Evolutionary conservation across 2,888 invertebrate genomes (phyloP).

Genomic region (Catonia carolina): DNA sequence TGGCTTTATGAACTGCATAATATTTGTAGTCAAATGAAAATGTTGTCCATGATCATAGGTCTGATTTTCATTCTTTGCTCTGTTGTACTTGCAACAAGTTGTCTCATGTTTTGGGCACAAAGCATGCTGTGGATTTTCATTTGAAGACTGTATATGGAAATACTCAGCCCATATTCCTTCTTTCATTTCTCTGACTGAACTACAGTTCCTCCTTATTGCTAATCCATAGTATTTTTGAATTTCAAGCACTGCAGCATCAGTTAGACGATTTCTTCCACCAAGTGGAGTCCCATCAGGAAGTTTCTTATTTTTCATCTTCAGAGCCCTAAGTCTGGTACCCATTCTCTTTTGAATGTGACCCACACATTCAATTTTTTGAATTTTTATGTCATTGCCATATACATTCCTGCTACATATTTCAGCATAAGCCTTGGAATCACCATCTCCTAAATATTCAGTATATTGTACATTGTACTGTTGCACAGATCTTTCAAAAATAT

Average conservation of each 20-base stretch:
- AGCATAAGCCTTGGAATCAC: slow-evolving; percentile 10
- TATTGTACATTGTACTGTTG: slow-evolving; percentile 7
- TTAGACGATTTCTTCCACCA: slow-evolving; percentile 12
- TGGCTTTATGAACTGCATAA: too few species aligned
- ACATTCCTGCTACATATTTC: background rate
- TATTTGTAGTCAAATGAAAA: too few species aligned
- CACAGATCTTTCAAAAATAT: slow-evolving; percentile 20
- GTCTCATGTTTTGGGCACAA: too few species aligned
- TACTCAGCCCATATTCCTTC: too few species aligned
- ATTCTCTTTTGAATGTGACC: slow-evolving; percentile 27
- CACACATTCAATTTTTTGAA: slow-evolving; percentile 23
- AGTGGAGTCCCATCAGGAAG: slow-evolving; percentile 2
- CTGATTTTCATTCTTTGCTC: too few species aligned
- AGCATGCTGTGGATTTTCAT: too few species aligned
- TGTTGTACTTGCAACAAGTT: too few species aligned
- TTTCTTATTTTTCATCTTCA: background rate
- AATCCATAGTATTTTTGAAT: background rate
- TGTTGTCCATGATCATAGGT: too few species aligned
- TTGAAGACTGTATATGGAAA: too few species aligned
- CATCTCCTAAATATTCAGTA: slow-evolving; percentile 22
- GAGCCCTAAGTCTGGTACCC: slow-evolving; percentile 19
- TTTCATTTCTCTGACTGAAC: too few species aligned
- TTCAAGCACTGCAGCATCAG: background rate
- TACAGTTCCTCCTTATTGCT: too few species aligned
- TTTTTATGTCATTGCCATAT: slow-evolving; percentile 17